phyloP scores from a whole-genome alignment of 53 echinoderm and acorn worm species.

The Mesocentrotus franciscanus region DNA sequence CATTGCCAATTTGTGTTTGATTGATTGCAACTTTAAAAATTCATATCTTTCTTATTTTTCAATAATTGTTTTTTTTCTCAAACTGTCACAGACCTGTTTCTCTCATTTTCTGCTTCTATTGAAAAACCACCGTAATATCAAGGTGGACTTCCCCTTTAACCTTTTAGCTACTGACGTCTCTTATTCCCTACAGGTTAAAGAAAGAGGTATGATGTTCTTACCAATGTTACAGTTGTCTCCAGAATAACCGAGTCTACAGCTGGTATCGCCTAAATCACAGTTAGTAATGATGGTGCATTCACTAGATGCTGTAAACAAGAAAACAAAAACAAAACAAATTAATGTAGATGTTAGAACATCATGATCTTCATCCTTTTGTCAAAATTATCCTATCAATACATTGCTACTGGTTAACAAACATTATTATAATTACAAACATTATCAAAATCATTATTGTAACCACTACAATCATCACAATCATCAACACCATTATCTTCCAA shows the following conservation, averaged over 20 bases:
- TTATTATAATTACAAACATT: neutral
- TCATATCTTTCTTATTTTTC: too few species aligned
- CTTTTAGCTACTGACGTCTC: too few species aligned
- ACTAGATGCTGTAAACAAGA: constrained; percentile 62
- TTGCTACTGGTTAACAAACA: neutral
- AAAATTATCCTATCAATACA: too few species aligned
- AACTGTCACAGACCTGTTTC: too few species aligned
- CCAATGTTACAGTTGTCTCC: constrained; percentile 87
- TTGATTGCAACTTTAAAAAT: too few species aligned
- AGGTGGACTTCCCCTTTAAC: too few species aligned
- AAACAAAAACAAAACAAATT: neutral
- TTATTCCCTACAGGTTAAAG: too few species aligned
- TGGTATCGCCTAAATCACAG: constrained; percentile 63
- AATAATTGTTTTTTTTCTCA: too few species aligned
- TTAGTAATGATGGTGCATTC: constrained; percentile 76
- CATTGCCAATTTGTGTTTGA: too few species aligned
- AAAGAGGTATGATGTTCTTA: constrained; percentile 51
- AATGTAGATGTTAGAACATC: neutral
- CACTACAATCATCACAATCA: constrained; percentile 16
- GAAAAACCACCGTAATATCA: too few species aligned
- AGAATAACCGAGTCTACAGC: constrained; percentile 79
- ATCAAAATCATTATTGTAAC: constrained; percentile 27
- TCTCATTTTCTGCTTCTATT: too few species aligned
- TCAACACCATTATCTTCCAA: neutral
- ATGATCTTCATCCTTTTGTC: neutral